A percentile compares a stretch with the other conserved stretches of the same genome.
Conservation (phyloP, 2,888 invertebrate species). For the Watsonalla binaria region DNA sequence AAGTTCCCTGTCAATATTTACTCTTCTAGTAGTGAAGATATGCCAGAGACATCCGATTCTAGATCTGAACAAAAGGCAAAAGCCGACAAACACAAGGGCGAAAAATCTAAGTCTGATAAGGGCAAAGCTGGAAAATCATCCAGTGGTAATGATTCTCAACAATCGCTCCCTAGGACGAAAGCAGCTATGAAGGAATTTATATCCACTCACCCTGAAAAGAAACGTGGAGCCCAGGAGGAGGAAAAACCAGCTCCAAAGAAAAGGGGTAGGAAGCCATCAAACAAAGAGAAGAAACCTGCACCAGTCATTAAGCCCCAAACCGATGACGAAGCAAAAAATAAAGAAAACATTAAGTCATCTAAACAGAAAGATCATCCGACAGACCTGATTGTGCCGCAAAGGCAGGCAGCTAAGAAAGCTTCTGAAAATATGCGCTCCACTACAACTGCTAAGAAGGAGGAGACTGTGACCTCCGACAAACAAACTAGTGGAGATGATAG, state of each 20-base stretch:
- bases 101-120: constrained; percentile 71
- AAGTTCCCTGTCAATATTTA: constrained; percentile 87
- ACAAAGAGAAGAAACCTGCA: constrained; percentile 56
- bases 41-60: constrained; percentile 50
- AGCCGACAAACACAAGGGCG: constrained; percentile 16
- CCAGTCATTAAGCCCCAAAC: constrained; percentile 42
- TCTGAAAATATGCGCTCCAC: constrained; percentile 90
- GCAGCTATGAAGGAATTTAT: constrained; percentile 92
- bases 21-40: constrained; percentile 87
- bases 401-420: constrained; percentile 94
- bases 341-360: constrained; percentile 65
- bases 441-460: constrained; percentile 71
- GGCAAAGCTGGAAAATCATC: constrained; percentile 79
- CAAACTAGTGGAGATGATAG: constrained; percentile 48
- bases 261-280: constrained; percentile 67
- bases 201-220: constrained; percentile 62
- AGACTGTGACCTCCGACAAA: constrained; percentile 42
- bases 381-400: constrained; percentile 91
- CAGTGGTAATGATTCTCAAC: constrained; percentile 83
- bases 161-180: constrained; percentile 86
- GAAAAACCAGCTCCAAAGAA: constrained; percentile 62
- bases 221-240: constrained; percentile 35
- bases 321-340: constrained; percentile 71
- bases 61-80: constrained; percentile 70
- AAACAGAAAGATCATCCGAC: constrained; percentile 82